phyloP scores from a whole-genome alignment of 2,888 invertebrate species.

The Quadriops clusia region DNA sequence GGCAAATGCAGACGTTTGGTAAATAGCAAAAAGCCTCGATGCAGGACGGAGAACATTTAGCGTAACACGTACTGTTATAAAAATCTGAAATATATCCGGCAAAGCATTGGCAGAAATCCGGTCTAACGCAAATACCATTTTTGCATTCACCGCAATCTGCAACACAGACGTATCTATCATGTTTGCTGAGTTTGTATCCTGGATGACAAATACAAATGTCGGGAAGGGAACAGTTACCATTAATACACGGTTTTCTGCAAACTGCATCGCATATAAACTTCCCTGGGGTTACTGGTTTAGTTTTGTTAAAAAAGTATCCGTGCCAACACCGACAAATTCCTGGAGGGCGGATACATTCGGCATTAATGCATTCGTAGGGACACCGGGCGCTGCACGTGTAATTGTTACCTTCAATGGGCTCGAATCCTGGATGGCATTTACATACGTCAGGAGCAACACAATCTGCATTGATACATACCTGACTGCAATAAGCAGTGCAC shows the following conservation, averaged over 20 bases:
- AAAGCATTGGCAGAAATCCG: constrained; percentile 21
- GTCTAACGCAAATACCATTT: not conserved
- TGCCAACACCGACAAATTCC: too few relatives aligned
- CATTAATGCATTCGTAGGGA: too few relatives aligned
- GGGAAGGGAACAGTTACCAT: constrained; percentile 16
- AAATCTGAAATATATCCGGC: constrained; percentile 41
- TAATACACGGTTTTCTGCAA: constrained; percentile 15
- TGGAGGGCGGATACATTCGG: too few relatives aligned
- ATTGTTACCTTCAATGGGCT: constrained; percentile 6
- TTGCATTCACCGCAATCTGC: constrained; percentile 5
- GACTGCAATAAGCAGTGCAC: not conserved
- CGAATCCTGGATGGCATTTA: constrained; percentile 29
- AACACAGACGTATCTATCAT: not conserved
- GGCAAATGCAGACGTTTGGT: constrained; percentile 8
- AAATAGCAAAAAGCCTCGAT: too few relatives aligned
- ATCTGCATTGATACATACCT: not conserved
- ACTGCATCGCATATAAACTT: too few relatives aligned
- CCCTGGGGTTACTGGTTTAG: too few relatives aligned
- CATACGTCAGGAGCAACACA: constrained; percentile 36
- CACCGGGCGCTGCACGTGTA: constrained; percentile 13
- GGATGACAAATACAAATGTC: constrained; percentile 15
- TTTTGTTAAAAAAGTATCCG: too few relatives aligned
- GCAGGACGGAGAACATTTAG: too few relatives aligned
- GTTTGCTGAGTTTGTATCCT: constrained; percentile 5
- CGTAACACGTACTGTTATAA: too few relatives aligned